Evolutionary conservation across 2,888 invertebrate genomes (phyloP), one percentile per base, ranked within the genome.

Genomic region (Bibio marci): DNA sequence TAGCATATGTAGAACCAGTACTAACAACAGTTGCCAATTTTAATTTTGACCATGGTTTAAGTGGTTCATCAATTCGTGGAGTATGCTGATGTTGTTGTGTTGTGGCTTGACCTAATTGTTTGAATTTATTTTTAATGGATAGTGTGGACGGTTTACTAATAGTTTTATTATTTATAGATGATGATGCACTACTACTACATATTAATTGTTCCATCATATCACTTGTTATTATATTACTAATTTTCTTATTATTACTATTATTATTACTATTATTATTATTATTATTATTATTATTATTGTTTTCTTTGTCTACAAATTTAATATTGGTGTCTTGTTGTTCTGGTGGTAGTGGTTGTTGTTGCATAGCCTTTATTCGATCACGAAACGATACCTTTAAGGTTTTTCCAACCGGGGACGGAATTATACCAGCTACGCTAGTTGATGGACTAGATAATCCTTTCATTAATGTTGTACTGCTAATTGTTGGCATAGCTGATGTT

Each of bases 11-110:
- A 46, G 59, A 59, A 18, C 42, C 42, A 35, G 60, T 55, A 37
- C 60, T 58, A 45, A 59, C 55, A 18, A 62, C 48, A 3, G 62
- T 62, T 12, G 83, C 83, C 54, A 80, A 74, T 56, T 82, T 83
- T 32, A 85, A 62, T 63, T 80, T 80, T 12, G 70, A 71, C 83
- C 83, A 85, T 2, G 79, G 76, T 49, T 72, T 76, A 51, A 55
- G 54, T 37, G 56, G 52, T 37, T 54, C 53, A 43, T 58, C 55
- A 45, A 45, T 38, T 30, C 37, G 42, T 13, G 51, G 12, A 8
- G 51, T 48, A 52, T 62, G 65, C 33, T 55, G 51, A 25, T 32
- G 41, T 15, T 51, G 26, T 32, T 27, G 7, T 17, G 5, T 4
- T 35, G 36, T 3, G 14, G 12, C 43, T 13, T 48, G 48, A 35